Percentiles rank a stretch among this genome's conserved stretches.
Conservation (phyloP, 1,140 invertebrate species). For the Gryon sp. region DNA sequence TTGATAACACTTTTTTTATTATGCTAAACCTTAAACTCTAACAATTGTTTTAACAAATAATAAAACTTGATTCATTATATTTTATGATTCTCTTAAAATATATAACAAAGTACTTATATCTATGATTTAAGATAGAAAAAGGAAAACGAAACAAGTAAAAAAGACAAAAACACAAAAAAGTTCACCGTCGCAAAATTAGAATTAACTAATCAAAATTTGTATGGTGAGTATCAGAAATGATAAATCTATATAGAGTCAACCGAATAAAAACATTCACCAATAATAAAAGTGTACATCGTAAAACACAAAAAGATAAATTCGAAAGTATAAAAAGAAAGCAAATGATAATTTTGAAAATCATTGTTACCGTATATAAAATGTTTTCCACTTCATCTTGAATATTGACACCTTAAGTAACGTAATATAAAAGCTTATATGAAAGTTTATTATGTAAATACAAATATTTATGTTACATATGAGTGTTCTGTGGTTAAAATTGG, state of each 20-base stretch:
- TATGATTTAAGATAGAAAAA: constrained; percentile 30
- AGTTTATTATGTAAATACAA: constrained; percentile 60
- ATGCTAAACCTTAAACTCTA: constrained; percentile 57
- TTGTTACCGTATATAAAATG: constrained; percentile 58
- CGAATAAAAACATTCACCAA: too few relatives aligned
- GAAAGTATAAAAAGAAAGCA: neutral
- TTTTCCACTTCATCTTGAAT: constrained; percentile 54
- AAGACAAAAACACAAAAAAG: too few relatives aligned
- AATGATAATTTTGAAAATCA: constrained; percentile 16
- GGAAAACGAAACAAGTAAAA: constrained; percentile 13
- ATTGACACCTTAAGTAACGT: constrained; percentile 58
- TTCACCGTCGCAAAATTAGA: too few relatives aligned
- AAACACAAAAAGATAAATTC: neutral
- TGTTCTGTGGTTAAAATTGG: constrained; percentile 60
- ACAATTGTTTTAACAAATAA: constrained; percentile 57
- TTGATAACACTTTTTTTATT: constrained; percentile 56
- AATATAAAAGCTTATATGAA: constrained; percentile 59
- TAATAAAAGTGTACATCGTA: too few relatives aligned
- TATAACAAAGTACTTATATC: constrained; percentile 58
- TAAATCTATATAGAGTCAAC: too few relatives aligned
- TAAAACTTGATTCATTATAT: constrained; percentile 55
- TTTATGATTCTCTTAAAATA: constrained; percentile 49
- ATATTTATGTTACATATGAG: constrained; percentile 66
- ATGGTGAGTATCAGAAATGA: too few relatives aligned
- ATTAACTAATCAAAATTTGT: too few relatives aligned